Percentiles rank a stretch among this genome's conserved stretches.
phyloP scores from a whole-genome alignment of 2,888 invertebrate species.

The Punctoribates punctum region DNA sequence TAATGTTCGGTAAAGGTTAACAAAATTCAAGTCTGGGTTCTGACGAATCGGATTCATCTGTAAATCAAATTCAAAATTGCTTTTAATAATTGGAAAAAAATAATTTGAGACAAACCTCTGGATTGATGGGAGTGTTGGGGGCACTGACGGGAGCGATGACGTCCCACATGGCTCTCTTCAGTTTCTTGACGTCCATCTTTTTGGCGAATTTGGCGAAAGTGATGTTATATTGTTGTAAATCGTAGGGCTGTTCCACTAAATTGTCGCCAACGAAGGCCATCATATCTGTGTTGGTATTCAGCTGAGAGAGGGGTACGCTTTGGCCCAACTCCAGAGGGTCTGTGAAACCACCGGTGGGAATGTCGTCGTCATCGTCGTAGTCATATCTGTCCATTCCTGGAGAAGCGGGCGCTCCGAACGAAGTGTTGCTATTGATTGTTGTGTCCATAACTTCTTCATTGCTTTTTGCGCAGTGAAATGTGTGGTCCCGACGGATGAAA shows the following conservation, averaged over 20 bases:
- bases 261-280: slow-evolving; percentile 41
- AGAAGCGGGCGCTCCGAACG: slow-evolving; percentile 7
- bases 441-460: slow-evolving; percentile 16
- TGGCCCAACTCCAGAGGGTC: slow-evolving; percentile 24
- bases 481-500: slow-evolving; percentile 27
- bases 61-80: not conserved
- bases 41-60: not conserved
- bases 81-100: too few species aligned
- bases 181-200: slow-evolving; percentile 76
- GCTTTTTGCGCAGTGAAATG: slow-evolving; percentile 33
- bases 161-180: slow-evolving; percentile 72
- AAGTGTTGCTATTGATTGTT: slow-evolving; percentile 4
- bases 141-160: slow-evolving; percentile 56
- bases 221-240: slow-evolving; percentile 66
- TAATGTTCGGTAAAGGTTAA: slow-evolving; percentile 51
- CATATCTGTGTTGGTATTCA: not conserved
- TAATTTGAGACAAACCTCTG: not conserved
- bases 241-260: slow-evolving; percentile 41
- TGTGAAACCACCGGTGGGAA: slow-evolving; percentile 7
- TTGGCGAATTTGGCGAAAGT: slow-evolving; percentile 78
- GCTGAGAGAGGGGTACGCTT: slow-evolving; percentile 4
- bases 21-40: slow-evolving; percentile 46
- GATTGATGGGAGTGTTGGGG: not conserved
- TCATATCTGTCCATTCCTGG: slow-evolving; percentile 38
- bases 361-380: slow-evolving; percentile 42